phyloP scores from a whole-genome alignment of 2,797 vertebrate genomes.

The Stomatorhinus walkeri region DNA sequence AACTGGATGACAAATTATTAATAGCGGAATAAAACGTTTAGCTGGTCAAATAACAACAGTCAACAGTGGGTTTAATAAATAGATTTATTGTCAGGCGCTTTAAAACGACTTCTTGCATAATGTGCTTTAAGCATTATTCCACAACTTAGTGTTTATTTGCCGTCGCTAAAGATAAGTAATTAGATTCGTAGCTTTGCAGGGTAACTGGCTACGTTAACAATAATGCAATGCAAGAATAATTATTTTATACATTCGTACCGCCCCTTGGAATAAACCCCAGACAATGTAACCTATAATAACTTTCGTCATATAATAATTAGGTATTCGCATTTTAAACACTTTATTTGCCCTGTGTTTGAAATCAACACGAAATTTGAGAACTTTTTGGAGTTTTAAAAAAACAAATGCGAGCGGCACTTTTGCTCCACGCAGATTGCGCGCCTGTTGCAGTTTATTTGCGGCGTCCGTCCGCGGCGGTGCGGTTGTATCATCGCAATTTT shows the following conservation, averaged over 20 bases:
- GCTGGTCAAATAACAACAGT: not conserved
- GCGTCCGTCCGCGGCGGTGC: not conserved
- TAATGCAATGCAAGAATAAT: constrained; percentile 1
- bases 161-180: not conserved
- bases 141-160: not conserved
- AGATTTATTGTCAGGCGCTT: not conserved
- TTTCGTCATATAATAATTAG: not conserved
- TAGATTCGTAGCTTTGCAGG: not conserved
- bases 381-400: not conserved
- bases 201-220: not conserved
- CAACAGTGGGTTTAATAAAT: not conserved
- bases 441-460: not conserved
- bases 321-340: not conserved
- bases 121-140: not conserved
- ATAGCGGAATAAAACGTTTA: not conserved
- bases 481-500: not conserved
- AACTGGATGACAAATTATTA: not conserved
- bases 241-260: not conserved
- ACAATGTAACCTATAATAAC: not conserved
- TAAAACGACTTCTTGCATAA: not conserved
- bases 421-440: not conserved
- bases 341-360: not conserved
- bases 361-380: not conserved
- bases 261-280: not conserved
- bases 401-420: not conserved